Evolutionary conservation across 2,113 vertebrate species (phyloP).

Genomic region (Myodes glareolus): DNA sequence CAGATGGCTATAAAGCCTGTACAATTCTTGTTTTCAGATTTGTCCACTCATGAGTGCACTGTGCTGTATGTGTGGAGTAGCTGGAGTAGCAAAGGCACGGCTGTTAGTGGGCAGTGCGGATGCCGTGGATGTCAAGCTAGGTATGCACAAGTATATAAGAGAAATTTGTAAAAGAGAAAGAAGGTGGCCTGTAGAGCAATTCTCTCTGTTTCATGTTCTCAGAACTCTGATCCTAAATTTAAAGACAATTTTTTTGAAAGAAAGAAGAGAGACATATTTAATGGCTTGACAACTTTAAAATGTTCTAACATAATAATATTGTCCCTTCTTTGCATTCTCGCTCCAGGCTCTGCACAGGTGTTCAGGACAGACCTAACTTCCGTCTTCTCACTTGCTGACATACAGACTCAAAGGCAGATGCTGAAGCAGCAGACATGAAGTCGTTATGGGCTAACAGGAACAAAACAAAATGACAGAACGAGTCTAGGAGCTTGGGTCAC

Average conservation of each 20-base stretch:
- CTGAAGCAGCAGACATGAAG: neutral
- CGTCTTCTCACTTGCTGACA: neutral
- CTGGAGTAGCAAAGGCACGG: neutral
- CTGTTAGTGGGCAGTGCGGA: neutral
- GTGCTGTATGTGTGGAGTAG: neutral
- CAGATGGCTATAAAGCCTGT: neutral
- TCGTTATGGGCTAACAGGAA: neutral
- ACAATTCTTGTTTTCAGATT: neutral
- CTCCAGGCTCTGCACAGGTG: neutral
- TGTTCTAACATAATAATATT: neutral
- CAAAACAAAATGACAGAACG: neutral
- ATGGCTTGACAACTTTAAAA: constrained; percentile 8
- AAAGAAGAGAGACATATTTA: constrained; percentile 19
- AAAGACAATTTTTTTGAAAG: constrained; percentile 31
- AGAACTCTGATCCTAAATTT: neutral
- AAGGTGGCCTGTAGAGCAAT: neutral
- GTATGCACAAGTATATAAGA: neutral
- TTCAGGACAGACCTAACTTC: neutral
- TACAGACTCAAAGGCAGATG: neutral
- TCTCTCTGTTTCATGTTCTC: neutral
- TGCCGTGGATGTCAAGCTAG: neutral
- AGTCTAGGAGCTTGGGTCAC: neutral
- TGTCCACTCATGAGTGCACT: neutral
- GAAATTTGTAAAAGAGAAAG: neutral
- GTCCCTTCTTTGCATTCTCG: neutral